Conservation (phyloP, 2,113 vertebrate genomes). For the Crypturellus undulatus region DNA sequence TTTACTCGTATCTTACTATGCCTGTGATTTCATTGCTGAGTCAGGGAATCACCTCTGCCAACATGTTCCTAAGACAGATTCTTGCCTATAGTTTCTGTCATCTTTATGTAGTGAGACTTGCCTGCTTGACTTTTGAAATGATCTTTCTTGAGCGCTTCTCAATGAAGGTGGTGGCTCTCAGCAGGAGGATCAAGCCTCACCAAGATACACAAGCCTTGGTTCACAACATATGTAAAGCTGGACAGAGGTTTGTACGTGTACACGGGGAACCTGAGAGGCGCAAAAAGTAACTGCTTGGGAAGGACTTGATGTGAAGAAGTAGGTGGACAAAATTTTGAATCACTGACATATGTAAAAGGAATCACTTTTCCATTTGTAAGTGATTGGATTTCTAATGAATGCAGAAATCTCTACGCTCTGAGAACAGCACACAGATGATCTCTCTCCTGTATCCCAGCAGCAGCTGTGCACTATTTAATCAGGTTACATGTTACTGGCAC, state of each 20-base stretch:
- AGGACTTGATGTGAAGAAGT: not conserved
- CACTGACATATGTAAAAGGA: not conserved
- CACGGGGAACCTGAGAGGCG: not conserved
- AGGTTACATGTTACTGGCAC: not conserved
- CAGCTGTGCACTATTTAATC: not conserved
- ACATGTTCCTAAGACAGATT: not conserved
- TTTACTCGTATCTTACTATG: not conserved
- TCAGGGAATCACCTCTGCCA: not conserved
- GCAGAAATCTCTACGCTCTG: not conserved
- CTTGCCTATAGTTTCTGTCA: accelerated
- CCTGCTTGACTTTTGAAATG: too few relatives aligned
- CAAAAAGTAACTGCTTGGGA: not conserved
- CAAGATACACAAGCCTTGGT: not conserved
- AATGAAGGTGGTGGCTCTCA: accelerated
- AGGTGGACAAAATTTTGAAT: not conserved
- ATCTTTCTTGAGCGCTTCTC: not conserved
- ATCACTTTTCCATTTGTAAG: not conserved
- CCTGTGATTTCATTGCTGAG: not conserved
- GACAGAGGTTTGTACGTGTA: too few relatives aligned
- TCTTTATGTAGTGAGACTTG: not conserved
- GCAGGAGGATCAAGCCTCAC: not conserved
- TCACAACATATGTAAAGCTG: accelerated
- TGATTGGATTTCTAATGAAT: not conserved
- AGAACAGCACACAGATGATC: not conserved
- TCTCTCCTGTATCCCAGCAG: not conserved